Evolutionary conservation across 2,113 vertebrate genomes (phyloP).

Genomic region (Tympanuchus pallidicinctus): DNA sequence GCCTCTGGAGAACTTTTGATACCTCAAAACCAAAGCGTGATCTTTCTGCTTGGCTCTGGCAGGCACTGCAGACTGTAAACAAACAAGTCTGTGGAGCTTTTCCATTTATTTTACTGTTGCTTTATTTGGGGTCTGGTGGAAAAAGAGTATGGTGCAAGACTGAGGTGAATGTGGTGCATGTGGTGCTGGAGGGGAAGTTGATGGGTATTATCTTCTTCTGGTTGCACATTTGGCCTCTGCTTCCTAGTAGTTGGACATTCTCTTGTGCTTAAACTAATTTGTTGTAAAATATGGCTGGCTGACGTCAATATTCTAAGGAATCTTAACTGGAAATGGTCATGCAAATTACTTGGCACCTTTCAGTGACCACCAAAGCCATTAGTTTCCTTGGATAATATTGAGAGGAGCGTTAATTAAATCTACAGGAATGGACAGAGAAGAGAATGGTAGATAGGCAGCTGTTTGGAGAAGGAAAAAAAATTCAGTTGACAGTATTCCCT

Average conservation of each 20-base stretch:
- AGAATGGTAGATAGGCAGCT: neutral
- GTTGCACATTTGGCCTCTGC: neutral
- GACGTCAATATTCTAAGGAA: constrained; percentile 3
- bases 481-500: neutral
- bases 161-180: neutral
- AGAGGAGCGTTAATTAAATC: constrained; percentile 28
- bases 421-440: neutral
- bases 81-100: constrained; percentile 1
- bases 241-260: neutral
- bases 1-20: constrained; percentile 13
- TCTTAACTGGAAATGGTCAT: constrained; percentile 6
- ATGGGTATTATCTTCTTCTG: neutral
- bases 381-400: constrained; percentile 16
- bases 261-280: neutral
- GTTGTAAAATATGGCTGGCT: constrained; percentile 19
- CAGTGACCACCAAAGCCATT: constrained; percentile 15
- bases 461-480: neutral
- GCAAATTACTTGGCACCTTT: constrained; percentile 25
- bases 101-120: neutral
- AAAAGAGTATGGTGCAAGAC: neutral
- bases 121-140: neutral
- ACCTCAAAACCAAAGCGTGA: constrained; percentile 24
- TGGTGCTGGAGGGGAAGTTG: neutral
- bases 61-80: neutral
- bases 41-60: constrained; percentile 4